phyloP scores from a whole-genome alignment of 2,888 invertebrate species.

The Octonoba sinensis region DNA sequence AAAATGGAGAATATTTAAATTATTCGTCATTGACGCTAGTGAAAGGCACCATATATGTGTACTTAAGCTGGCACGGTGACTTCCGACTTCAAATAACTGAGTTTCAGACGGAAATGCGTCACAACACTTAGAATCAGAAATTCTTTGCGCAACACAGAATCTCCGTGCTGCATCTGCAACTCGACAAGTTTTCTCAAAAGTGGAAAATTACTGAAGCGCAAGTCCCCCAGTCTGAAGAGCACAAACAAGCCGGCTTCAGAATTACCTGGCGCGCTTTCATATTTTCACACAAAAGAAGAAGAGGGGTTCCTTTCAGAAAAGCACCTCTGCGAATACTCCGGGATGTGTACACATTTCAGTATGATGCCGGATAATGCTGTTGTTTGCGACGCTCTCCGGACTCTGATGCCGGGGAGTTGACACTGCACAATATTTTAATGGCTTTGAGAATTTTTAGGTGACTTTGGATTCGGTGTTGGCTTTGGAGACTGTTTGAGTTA shows the following conservation, averaged over 20 bases:
- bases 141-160: too few relatives aligned
- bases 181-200: neutral
- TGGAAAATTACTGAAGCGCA: neutral
- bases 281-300: slow-evolving; percentile 22
- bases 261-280: slow-evolving; percentile 31
- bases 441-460: too few relatives aligned
- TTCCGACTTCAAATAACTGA: too few relatives aligned
- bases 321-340: slow-evolving; percentile 13
- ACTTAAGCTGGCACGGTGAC: too few relatives aligned
- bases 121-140: too few relatives aligned
- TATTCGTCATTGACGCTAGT: too few relatives aligned
- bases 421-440: neutral
- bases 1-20: too few relatives aligned
- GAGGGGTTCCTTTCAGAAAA: slow-evolving; percentile 26
- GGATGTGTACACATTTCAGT: slow-evolving; percentile 5
- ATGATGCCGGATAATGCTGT: slow-evolving; percentile 36
- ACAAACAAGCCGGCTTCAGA: slow-evolving; percentile 42
- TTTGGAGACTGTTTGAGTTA: too few relatives aligned
- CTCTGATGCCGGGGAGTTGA: slow-evolving; percentile 6
- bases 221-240: slow-evolving; percentile 8
- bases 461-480: too few relatives aligned
- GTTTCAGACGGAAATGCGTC: too few relatives aligned
- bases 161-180: too few relatives aligned
- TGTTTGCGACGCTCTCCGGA: slow-evolving; percentile 28
- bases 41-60: too few relatives aligned